phyloP scores from a whole-genome alignment of 2,113 vertebrate species.

The Rhineura floridana region DNA sequence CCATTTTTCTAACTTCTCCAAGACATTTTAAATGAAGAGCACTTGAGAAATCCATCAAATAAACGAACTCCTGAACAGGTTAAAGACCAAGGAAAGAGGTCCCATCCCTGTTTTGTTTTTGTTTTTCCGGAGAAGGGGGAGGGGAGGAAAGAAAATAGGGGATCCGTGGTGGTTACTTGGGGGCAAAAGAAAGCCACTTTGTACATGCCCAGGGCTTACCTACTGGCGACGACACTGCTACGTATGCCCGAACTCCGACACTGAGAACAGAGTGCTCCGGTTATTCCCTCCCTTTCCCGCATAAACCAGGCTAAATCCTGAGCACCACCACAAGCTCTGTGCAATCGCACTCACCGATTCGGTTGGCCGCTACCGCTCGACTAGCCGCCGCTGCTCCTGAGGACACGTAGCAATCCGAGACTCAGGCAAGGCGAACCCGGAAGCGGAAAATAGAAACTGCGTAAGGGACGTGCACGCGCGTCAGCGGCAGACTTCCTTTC shows the following conservation, averaged over 20 bases:
- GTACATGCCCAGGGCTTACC: not conserved
- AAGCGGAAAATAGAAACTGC: not conserved
- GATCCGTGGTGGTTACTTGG: too few relatives aligned
- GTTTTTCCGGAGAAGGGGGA: too few relatives aligned
- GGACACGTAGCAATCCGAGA: not conserved
- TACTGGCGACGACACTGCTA: too few relatives aligned
- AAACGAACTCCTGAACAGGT: too few relatives aligned
- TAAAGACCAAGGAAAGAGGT: not conserved
- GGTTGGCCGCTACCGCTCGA: fast-evolving
- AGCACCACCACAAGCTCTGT: not conserved
- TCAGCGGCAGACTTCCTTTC: not conserved
- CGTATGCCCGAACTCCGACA: too few relatives aligned
- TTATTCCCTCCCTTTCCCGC: not conserved
- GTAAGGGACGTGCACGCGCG: not conserved
- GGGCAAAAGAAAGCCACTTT: not conserved
- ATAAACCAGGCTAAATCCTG: not conserved
- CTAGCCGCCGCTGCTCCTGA: not conserved
- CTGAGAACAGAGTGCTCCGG: too few relatives aligned
- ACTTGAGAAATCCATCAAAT: too few relatives aligned
- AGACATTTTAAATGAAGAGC: too few relatives aligned
- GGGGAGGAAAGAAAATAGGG: too few relatives aligned
- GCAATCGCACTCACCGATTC: not conserved
- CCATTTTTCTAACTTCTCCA: too few relatives aligned
- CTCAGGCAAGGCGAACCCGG: not conserved
- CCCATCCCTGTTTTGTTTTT: too few relatives aligned